These are phyloP conservation scores for Cryptoprocta ferox DNA, from an alignment of 2,797 vertebrate species.

Conservation along the genomic window DNA sequence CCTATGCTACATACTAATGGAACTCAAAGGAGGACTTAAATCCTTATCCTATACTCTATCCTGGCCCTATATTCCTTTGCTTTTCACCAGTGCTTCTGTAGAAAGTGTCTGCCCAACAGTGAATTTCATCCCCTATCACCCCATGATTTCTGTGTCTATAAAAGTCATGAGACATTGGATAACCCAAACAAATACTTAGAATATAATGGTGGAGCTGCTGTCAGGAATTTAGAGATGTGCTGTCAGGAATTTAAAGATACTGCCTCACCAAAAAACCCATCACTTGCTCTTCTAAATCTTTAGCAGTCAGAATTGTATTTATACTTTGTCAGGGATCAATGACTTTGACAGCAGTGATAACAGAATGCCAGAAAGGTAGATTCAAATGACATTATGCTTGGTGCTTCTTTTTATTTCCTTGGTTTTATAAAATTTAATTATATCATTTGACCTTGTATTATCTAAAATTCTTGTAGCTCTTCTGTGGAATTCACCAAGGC, in stretches of 20 bases:
- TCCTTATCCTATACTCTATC: neutral
- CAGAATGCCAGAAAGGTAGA: conserved; percentile 47
- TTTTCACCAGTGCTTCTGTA: neutral
- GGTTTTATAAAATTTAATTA: conserved; percentile 35
- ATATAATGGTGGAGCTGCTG: neutral
- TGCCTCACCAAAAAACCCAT: neutral
- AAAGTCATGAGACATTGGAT: neutral
- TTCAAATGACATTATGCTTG: neutral
- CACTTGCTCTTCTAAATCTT: conserved; percentile 25
- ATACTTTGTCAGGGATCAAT: neutral
- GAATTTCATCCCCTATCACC: neutral
- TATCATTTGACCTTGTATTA: conserved; percentile 9
- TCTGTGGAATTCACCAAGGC: neutral
- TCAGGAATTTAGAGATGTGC: conserved; percentile 36
- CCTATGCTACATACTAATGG: neutral
- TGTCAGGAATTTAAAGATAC: conserved; percentile 50
- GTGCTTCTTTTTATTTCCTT: conserved; percentile 15
- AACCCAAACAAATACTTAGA: conserved; percentile 37
- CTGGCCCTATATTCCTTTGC: neutral
- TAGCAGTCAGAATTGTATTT: neutral
- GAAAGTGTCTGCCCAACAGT: neutral
- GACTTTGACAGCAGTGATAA: conserved; percentile 34
- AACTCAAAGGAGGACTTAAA: neutral
- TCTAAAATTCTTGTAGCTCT: conserved; percentile 18
- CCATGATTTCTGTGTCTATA: neutral